Evolutionary conservation across 2,888 invertebrate species (phyloP).

Genomic region (Leptopilina myrica): DNA sequence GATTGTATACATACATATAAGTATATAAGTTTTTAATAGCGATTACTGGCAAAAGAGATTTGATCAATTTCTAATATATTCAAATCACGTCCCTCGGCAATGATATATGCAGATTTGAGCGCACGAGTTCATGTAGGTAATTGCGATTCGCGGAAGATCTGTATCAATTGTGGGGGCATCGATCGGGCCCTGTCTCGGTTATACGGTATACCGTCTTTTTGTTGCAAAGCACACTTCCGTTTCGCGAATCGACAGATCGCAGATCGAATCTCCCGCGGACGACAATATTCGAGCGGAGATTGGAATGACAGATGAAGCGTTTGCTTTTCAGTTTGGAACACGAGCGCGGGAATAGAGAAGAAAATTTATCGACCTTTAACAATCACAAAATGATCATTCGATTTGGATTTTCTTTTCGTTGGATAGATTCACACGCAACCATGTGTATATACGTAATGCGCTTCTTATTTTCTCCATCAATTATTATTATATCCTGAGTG

Average conservation of each 20-base stretch:
- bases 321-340: slow-evolving; percentile 52
- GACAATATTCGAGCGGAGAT: slow-evolving; percentile 38
- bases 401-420: slow-evolving; percentile 33
- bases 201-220: slow-evolving; percentile 37
- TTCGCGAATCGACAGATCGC: slow-evolving; percentile 39
- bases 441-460: neutral
- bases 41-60: neutral
- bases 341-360: slow-evolving; percentile 56
- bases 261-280: slow-evolving; percentile 38
- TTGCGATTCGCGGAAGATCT: slow-evolving; percentile 40
- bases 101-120: slow-evolving; percentile 21
- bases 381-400: slow-evolving; percentile 50
- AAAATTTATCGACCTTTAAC: slow-evolving; percentile 57
- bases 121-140: slow-evolving; percentile 39
- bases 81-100: slow-evolving; percentile 24
- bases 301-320: slow-evolving; percentile 56
- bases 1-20: no score
- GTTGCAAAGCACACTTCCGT: slow-evolving; percentile 50
- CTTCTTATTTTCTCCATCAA: no score
- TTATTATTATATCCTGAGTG: no score
- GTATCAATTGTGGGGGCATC: slow-evolving; percentile 39
- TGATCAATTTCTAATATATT: slow-evolving; percentile 31
- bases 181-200: slow-evolving; percentile 31
- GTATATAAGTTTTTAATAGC: slow-evolving; percentile 3
- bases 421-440: neutral